Conservation (phyloP, 92 coral and sea anemone species). For the Parazoanthus darwini region DNA sequence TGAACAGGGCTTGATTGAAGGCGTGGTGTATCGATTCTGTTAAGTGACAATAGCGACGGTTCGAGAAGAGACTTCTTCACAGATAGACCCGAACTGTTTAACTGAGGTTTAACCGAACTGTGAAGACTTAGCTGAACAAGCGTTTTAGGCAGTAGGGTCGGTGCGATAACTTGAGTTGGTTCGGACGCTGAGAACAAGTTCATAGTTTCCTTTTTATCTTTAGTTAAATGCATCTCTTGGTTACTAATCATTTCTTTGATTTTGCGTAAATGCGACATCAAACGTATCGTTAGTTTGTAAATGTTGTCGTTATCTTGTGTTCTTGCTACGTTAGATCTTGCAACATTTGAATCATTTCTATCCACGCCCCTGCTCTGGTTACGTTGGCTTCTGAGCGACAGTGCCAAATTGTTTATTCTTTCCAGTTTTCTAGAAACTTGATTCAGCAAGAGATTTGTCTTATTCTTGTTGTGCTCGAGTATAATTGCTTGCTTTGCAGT, state of each 20-base stretch:
- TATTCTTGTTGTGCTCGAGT: background rate
- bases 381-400: conserved; percentile 10
- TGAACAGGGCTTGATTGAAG: conserved; percentile 29
- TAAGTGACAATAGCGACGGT: background rate
- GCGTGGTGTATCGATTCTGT: conserved; percentile 19
- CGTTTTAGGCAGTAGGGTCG: background rate
- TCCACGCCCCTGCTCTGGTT: background rate
- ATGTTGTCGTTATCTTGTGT: background rate
- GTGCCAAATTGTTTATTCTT: conserved; percentile 28
- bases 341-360: background rate
- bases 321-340: conserved; percentile 26
- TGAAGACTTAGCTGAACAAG: background rate
- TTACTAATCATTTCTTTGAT: conserved; percentile 1
- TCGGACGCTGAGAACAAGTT: background rate
- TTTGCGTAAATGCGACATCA: conserved; percentile 26
- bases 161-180: background rate
- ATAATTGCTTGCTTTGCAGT: background rate
- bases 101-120: background rate
- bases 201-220: background rate
- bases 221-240: background rate
- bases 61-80: background rate
- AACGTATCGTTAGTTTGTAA: background rate
- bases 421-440: conserved; percentile 14
- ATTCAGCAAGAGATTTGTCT: background rate
- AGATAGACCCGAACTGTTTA: background rate